These are phyloP conservation scores for Catocala sponsa DNA, from an alignment of 2,888 invertebrate genomes.

Conservation along the genomic window DNA sequence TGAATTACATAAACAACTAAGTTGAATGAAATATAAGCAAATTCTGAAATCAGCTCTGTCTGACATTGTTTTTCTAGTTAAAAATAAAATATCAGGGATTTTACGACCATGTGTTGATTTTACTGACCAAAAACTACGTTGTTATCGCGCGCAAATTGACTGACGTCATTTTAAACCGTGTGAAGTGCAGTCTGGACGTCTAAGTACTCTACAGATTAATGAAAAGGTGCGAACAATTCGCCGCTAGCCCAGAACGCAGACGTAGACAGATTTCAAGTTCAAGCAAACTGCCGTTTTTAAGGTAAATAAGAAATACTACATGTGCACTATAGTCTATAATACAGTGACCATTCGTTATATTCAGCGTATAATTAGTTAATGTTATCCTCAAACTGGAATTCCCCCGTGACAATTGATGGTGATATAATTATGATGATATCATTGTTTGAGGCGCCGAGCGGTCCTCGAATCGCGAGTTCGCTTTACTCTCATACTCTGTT, in stretches of 20 bases:
- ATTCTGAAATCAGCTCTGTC: too few species aligned
- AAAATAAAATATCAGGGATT: neutral
- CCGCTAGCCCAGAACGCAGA: neutral
- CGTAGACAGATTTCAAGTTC: neutral
- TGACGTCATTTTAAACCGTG: constrained; percentile 1
- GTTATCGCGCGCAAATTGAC: neutral
- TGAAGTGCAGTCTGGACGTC: neutral
- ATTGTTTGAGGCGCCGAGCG: constrained; percentile 21
- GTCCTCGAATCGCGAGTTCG: neutral
- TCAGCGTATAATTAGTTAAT: neutral
- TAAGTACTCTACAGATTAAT: too few species aligned
- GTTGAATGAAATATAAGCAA: too few species aligned
- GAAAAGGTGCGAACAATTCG: neutral
- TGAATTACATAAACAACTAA: too few species aligned
- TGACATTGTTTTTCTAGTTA: too few species aligned
- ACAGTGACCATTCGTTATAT: neutral
- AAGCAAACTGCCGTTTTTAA: neutral
- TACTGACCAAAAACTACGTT: neutral
- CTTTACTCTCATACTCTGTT: neutral
- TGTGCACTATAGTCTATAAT: neutral
- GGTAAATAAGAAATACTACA: constrained; percentile 3
- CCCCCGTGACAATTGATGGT: constrained; percentile 24
- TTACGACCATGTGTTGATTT: neutral
- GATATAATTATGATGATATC: constrained; percentile 42
- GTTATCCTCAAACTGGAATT: constrained; percentile 15